These are phyloP conservation scores for Xylocopa sonorina DNA, from an alignment of 1,140 invertebrate species.

Conservation along the genomic window DNA sequence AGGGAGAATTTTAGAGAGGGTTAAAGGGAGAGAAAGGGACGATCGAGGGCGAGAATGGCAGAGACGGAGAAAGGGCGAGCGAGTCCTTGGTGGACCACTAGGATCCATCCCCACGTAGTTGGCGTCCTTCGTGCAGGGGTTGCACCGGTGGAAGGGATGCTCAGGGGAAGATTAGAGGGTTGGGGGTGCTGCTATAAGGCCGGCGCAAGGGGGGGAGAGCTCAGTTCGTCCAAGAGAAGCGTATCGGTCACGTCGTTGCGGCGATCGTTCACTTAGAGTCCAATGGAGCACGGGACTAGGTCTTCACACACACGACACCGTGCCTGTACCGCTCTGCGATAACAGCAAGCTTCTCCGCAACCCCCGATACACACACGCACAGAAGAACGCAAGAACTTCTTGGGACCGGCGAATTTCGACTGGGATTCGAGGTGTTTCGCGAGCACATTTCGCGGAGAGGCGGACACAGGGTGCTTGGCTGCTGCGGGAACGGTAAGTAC, in stretches of 20 bases:
- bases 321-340: constrained; percentile 5
- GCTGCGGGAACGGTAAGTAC: constrained; percentile 48
- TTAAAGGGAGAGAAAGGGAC: constrained; percentile 43
- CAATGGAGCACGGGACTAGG: constrained; percentile 62
- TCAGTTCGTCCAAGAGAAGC: constrained; percentile 80
- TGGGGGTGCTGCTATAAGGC: constrained; percentile 80
- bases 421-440: constrained; percentile 54
- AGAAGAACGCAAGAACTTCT: not conserved
- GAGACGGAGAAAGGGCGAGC: constrained; percentile 33
- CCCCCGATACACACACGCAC: not conserved
- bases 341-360: constrained; percentile 19
- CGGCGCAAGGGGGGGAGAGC: constrained; percentile 79
- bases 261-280: constrained; percentile 62
- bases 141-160: constrained; percentile 66
- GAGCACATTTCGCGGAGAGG: not conserved
- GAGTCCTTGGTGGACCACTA: constrained; percentile 64
- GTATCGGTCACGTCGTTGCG: constrained; percentile 76
- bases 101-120: constrained; percentile 70
- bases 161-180: constrained; percentile 74
- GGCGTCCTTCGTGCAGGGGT: constrained; percentile 66
- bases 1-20: constrained; percentile 41
- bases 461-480: not conserved
- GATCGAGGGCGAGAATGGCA: not conserved
- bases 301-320: constrained; percentile 28
- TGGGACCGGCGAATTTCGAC: too few species aligned